Evolutionary conservation across 2,888 invertebrate genomes (phyloP).

Genomic region (Steromphala cineraria): DNA sequence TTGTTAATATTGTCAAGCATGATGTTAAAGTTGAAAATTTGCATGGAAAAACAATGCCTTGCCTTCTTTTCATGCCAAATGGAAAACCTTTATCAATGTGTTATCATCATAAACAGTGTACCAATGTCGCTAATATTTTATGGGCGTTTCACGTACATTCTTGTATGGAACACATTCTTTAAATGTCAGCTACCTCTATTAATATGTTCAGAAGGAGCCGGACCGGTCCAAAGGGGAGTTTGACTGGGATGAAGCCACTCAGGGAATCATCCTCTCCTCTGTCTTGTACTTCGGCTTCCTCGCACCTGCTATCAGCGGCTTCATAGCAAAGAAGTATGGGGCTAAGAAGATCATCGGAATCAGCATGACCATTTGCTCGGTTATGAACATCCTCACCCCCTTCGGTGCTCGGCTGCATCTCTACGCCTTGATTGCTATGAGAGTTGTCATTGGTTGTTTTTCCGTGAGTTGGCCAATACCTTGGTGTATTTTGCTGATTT

Average conservation of each 20-base stretch:
- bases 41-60: too few species aligned
- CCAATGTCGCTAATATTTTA: too few species aligned
- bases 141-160: too few species aligned
- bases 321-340: background rate
- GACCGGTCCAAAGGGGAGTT: background rate
- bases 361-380: background rate
- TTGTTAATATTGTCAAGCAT: too few species aligned
- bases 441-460: background rate
- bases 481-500: too few species aligned
- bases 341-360: background rate
- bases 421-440: slow-evolving; percentile 1
- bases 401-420: slow-evolving; percentile 4
- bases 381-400: slow-evolving; percentile 5
- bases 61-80: too few species aligned
- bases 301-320: background rate
- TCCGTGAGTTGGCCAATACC: background rate
- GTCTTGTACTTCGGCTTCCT: background rate
- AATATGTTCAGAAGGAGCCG: too few species aligned
- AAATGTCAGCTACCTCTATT: too few species aligned
- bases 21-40: too few species aligned
- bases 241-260: slow-evolving; percentile 12
- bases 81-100: too few species aligned
- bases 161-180: too few species aligned
- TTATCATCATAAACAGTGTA: too few species aligned
- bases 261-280: slow-evolving; percentile 15